Conservation (phyloP, 2,113 vertebrate species). For the Hydropotes inermis region DNA sequence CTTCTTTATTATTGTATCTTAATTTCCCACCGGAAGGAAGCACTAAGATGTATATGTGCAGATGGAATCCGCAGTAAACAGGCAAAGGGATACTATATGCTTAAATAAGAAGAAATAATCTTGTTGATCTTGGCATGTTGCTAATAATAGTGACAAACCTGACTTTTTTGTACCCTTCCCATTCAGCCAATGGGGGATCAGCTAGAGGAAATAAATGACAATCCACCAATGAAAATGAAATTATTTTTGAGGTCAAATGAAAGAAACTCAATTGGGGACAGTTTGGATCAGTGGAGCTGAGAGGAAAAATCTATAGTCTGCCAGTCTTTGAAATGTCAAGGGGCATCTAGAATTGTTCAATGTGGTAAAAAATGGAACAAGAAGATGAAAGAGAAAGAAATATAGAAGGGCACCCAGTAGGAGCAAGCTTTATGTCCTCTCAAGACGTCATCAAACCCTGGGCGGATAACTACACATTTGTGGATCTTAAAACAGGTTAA, state of each 20-base stretch:
- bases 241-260: conserved; percentile 30
- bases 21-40: not conserved
- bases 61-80: not conserved
- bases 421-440: not conserved
- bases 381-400: not conserved
- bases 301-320: not conserved
- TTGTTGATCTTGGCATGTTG: not conserved
- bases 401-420: not conserved
- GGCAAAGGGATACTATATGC: not conserved
- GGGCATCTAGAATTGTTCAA: not conserved
- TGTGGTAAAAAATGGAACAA: not conserved
- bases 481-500: conserved; percentile 23
- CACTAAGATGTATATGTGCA: not conserved
- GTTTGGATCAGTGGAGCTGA: not conserved
- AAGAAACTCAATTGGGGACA: not conserved
- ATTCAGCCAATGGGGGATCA: not conserved
- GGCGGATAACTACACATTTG: not conserved
- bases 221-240: not conserved
- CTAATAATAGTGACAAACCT: not conserved
- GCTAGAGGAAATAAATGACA: not conserved
- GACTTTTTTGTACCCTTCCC: not conserved
- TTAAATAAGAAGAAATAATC: conserved; percentile 44
- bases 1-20: conserved; percentile 26
- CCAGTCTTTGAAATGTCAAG: not conserved
- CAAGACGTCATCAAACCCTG: not conserved